These are phyloP conservation scores for Diplodus sargus DNA, from an alignment of 2,797 vertebrate species.

Conservation along the genomic window DNA sequence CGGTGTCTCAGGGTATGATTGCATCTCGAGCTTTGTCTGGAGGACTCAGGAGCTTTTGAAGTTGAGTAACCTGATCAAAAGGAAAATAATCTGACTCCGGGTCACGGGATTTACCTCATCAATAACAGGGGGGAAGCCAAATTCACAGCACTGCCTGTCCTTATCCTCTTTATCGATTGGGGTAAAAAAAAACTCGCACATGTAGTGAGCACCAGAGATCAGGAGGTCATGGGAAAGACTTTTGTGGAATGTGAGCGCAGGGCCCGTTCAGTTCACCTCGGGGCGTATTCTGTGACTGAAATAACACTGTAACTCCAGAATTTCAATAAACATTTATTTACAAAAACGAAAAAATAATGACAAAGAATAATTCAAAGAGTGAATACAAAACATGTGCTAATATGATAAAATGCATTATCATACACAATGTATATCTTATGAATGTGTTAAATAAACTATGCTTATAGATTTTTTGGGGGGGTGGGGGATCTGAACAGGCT, in stretches of 20 bases:
- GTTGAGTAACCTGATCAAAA: slow-evolving; percentile 58
- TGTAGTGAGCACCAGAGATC: slow-evolving; percentile 49
- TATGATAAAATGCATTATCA: slow-evolving; percentile 89
- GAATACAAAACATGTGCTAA: slow-evolving; percentile 91
- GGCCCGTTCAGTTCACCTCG: slow-evolving; percentile 17
- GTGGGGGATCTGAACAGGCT: slow-evolving; percentile 49
- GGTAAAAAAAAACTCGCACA: slow-evolving; percentile 10
- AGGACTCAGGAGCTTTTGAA: slow-evolving; percentile 48
- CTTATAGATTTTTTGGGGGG: slow-evolving; percentile 42
- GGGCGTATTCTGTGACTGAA: slow-evolving; percentile 16
- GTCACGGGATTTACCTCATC: slow-evolving; percentile 57
- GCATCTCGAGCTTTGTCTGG: slow-evolving; percentile 52
- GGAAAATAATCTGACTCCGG: slow-evolving; percentile 50
- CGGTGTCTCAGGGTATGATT: slow-evolving; percentile 44
- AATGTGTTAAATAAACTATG: slow-evolving; percentile 79
- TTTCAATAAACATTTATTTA: slow-evolving; percentile 93
- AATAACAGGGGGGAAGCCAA: slow-evolving; percentile 45
- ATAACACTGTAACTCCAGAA: slow-evolving; percentile 29
- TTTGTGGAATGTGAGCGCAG: slow-evolving; percentile 60
- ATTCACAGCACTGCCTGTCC: slow-evolving; percentile 44
- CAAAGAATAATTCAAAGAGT: slow-evolving; percentile 86
- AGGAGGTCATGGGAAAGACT: slow-evolving; percentile 77
- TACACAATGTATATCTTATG: slow-evolving; percentile 81
- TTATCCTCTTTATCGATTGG: slow-evolving; percentile 60
- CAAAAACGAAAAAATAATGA: slow-evolving; percentile 87